These are phyloP conservation scores for Cartodere bifasciata DNA, from an alignment of 2,888 invertebrate species.

Conservation along the genomic window DNA sequence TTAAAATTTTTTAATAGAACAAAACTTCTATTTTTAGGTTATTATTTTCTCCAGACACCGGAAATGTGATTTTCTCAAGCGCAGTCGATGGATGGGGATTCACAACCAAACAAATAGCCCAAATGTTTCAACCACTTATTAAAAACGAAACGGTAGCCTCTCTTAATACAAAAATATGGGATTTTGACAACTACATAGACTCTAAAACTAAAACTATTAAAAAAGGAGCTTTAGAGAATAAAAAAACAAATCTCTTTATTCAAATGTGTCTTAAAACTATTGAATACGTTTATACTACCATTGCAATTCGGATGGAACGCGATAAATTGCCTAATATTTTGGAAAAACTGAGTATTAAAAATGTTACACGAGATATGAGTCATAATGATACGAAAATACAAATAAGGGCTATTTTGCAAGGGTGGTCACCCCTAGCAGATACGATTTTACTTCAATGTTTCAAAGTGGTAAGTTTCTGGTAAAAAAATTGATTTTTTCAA, in stretches of 20 bases:
- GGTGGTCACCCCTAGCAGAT: conserved; percentile 80
- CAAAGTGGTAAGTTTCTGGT: too few species aligned
- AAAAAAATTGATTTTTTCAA: too few species aligned
- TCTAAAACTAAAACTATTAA: conserved; percentile 70
- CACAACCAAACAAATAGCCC: conserved; percentile 34
- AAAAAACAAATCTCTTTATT: conserved; percentile 86
- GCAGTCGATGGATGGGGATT: conserved; percentile 94
- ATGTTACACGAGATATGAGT: conserved; percentile 62
- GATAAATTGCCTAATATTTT: conserved; percentile 58
- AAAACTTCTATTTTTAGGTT: conserved; percentile 78
- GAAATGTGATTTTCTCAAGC: conserved; percentile 94
- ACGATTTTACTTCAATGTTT: conserved; percentile 76
- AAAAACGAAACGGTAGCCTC: conserved; percentile 49
- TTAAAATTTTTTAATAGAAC: too few species aligned
- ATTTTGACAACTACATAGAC: conserved; percentile 77
- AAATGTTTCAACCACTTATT: conserved; percentile 35
- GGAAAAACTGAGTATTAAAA: conserved; percentile 62
- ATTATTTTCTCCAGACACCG: conserved; percentile 83
- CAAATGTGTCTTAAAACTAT: conserved; percentile 85
- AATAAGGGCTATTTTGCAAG: conserved; percentile 68
- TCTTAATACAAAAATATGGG: conserved; percentile 78
- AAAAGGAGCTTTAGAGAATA: conserved; percentile 83
- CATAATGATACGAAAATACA: conserved; percentile 66
- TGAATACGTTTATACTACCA: conserved; percentile 78
- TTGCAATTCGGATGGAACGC: conserved; percentile 62